Evolutionary conservation across 2,797 vertebrate species (phyloP).

Genomic region (Microtus obscurus): DNA sequence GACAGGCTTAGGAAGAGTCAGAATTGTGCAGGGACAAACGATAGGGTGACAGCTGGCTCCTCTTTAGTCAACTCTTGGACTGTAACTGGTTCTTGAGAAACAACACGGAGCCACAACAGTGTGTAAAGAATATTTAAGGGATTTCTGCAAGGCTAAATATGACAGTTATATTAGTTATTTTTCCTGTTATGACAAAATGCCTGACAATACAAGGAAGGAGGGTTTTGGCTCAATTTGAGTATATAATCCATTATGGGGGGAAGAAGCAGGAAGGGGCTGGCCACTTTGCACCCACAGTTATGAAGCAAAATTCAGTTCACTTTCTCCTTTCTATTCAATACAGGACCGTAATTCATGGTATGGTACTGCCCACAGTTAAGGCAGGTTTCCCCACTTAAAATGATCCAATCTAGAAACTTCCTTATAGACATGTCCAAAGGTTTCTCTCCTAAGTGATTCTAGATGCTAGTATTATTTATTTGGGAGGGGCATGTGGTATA

Average conservation of each 20-base stretch:
- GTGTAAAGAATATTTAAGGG: constrained; percentile 38
- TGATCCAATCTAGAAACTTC: neutral
- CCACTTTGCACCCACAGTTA: neutral
- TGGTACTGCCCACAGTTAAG: neutral
- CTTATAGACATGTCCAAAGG: neutral
- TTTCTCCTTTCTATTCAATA: neutral
- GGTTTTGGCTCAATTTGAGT: neutral
- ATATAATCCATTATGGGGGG: neutral
- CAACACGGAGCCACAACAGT: neutral
- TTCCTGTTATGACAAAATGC: neutral
- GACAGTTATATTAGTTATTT: neutral
- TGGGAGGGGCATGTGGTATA: neutral
- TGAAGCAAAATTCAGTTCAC: neutral
- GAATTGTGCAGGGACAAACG: neutral
- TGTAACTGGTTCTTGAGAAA: constrained; percentile 38
- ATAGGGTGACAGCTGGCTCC: constrained; percentile 34
- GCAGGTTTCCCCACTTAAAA: neutral
- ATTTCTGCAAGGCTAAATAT: constrained; percentile 39
- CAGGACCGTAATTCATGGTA: too few species aligned
- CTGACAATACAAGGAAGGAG: neutral
- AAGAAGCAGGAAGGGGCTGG: neutral
- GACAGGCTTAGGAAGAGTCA: neutral
- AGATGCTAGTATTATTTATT: neutral
- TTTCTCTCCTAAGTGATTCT: neutral
- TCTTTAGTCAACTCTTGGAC: constrained; percentile 29